These are phyloP conservation scores for Eulimnadia texana DNA, from an alignment of 1,140 invertebrate species.

Conservation along the genomic window DNA sequence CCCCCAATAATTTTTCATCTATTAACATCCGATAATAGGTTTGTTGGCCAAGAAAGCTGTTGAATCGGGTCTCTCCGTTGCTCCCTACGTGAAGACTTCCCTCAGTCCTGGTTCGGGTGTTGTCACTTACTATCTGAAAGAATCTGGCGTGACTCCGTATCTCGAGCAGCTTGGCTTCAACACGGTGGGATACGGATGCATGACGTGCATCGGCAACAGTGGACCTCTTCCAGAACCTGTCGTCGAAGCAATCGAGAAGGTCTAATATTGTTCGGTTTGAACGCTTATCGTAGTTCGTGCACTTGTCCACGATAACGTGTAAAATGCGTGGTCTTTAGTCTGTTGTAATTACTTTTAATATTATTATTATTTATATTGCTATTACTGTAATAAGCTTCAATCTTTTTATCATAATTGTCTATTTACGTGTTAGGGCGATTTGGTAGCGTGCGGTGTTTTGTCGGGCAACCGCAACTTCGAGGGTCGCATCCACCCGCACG, in stretches of 20 bases:
- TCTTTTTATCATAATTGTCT: not conserved
- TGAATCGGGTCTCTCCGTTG: constrained; percentile 69
- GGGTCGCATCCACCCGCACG: constrained; percentile 90
- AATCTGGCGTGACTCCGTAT: constrained; percentile 72
- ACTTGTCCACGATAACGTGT: too few species aligned
- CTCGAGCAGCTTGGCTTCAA: constrained; percentile 81
- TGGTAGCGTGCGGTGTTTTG: constrained; percentile 86
- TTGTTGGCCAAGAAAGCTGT: constrained; percentile 89
- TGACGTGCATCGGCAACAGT: constrained; percentile 97
- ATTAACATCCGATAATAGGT: too few species aligned
- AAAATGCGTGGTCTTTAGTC: too few species aligned
- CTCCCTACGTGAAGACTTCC: constrained; percentile 91
- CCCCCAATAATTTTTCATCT: too few species aligned
- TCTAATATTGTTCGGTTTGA: constrained; percentile 30
- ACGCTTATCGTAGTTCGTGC: too few species aligned
- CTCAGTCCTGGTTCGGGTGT: constrained; percentile 93
- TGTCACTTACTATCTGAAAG: constrained; percentile 87
- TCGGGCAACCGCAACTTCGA: constrained; percentile 97
- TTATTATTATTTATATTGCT: too few species aligned
- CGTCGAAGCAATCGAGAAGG: constrained; percentile 84
- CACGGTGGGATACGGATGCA: constrained; percentile 81
- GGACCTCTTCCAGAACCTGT: constrained; percentile 85
- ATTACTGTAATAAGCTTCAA: too few species aligned
- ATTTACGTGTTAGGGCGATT: constrained; percentile 46
- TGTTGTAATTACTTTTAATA: too few species aligned